A percentile compares a stretch with the other conserved stretches of the same genome.
These are phyloP conservation scores for Geotrupes spiniger DNA, from an alignment of 2,888 invertebrate genomes.

Conservation along the genomic window DNA sequence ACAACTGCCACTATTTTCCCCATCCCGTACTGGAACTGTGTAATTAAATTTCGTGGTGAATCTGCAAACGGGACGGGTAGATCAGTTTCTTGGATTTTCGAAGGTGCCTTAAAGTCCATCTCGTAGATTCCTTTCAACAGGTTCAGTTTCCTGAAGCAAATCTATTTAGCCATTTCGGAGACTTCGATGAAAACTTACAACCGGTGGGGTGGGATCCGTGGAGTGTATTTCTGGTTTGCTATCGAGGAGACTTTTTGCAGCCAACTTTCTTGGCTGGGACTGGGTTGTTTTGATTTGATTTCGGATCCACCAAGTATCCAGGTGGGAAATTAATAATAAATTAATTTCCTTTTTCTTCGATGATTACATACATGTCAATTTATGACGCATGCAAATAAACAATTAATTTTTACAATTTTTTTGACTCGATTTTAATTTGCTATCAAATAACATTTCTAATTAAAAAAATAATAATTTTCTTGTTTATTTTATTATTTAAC, in stretches of 20 bases:
- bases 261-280: conserved; percentile 81
- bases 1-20: conserved; percentile 99
- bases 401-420: too few relatives aligned
- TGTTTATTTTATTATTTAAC: too few relatives aligned
- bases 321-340: too few relatives aligned
- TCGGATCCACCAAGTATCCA: conserved; percentile 33
- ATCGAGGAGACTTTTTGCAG: conserved; percentile 85
- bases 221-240: conserved; percentile 85
- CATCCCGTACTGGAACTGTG: conserved; percentile 98
- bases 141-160: conserved; percentile 84
- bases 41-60: conserved; percentile 97
- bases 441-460: too few relatives aligned
- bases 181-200: too few relatives aligned
- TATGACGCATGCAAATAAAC: too few relatives aligned
- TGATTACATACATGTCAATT: too few relatives aligned
- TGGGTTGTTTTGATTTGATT: conserved; percentile 50
- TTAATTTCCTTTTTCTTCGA: too few relatives aligned
- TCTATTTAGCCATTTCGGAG: conserved; percentile 33
- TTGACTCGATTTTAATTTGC: too few relatives aligned
- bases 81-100: conserved; percentile 97
- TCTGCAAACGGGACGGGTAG: conserved; percentile 90
- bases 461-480: too few relatives aligned
- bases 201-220: conserved; percentile 88
- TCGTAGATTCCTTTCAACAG: conserved; percentile 89
- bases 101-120: conserved; percentile 98